A percentile compares a stretch with the other conserved stretches of the same genome.
Evolutionary conservation across 1,140 invertebrate genomes (phyloP).

Genomic region (Aphaenogaster ashmeadi): DNA sequence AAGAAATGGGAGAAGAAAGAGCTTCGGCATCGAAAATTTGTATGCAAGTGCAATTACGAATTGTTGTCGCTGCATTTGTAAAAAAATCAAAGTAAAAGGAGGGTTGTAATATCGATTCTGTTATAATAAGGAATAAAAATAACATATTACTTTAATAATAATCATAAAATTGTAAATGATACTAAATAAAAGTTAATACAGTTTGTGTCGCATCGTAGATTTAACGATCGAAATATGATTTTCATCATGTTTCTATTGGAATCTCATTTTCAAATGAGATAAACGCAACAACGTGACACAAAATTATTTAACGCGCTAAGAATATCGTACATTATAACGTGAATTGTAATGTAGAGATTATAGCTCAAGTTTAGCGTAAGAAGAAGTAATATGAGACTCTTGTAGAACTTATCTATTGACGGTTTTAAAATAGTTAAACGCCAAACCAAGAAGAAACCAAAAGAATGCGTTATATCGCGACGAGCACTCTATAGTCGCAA

Average conservation of each 20-base stretch:
- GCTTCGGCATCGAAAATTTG: not conserved
- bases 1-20: conserved; percentile 3
- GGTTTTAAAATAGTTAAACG: conserved; percentile 10
- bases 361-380: not conserved
- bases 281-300: not conserved
- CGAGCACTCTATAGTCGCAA: conserved; percentile 16
- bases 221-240: not conserved
- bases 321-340: not conserved
- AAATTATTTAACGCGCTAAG: not conserved
- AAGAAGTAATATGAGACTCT: not conserved
- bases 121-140: not conserved
- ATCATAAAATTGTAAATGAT: not conserved
- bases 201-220: not conserved
- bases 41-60: not conserved
- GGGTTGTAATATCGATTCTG: not conserved
- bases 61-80: not conserved
- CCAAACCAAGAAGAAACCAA: not conserved
- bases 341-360: not conserved
- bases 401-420: not conserved
- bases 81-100: not conserved
- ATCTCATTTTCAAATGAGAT: not conserved
- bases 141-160: not conserved
- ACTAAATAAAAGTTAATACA: not conserved
- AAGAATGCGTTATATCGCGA: conserved; percentile 30
- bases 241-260: not conserved